A percentile compares a stretch with the other conserved stretches of the same genome.
phyloP scores from a whole-genome alignment of 2,888 invertebrate genomes.

The Campopleginae sp. region DNA sequence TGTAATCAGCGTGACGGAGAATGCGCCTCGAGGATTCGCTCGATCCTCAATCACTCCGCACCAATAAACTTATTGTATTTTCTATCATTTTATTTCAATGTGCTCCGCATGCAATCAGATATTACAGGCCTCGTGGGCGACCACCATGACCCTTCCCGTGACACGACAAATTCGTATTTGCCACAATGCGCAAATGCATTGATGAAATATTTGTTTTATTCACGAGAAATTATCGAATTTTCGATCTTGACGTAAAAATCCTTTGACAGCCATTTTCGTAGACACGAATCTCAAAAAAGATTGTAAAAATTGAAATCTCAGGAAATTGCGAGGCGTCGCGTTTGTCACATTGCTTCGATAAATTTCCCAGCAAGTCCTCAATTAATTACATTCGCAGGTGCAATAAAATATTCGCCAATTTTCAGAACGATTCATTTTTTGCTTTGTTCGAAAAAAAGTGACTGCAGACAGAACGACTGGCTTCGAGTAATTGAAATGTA shows the following conservation, averaged over 20 bases:
- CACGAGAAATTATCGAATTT: neutral
- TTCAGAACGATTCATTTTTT: too few species aligned
- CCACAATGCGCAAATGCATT: neutral
- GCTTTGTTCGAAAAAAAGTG: too few species aligned
- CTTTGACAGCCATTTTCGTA: neutral
- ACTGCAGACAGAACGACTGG: neutral
- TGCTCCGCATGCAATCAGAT: neutral
- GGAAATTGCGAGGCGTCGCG: too few species aligned
- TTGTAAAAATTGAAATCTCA: too few species aligned
- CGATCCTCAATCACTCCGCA: constrained; percentile 22
- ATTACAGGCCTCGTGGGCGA: neutral
- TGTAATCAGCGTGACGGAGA: constrained; percentile 53
- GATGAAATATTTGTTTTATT: neutral
- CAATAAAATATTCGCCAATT: too few species aligned
- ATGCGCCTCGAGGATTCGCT: constrained; percentile 39
- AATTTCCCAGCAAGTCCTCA: too few species aligned
- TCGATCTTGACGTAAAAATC: neutral
- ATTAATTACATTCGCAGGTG: too few species aligned
- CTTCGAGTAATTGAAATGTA: neutral
- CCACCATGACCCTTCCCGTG: neutral
- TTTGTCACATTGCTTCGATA: too few species aligned
- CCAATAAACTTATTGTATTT: constrained; percentile 28
- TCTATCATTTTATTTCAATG: constrained; percentile 27
- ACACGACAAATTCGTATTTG: neutral
- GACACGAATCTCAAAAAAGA: too few species aligned